Base-by-base conservation (phyloP, 2,888 invertebrate genomes). In the Drosophila anomalata region DNA sequence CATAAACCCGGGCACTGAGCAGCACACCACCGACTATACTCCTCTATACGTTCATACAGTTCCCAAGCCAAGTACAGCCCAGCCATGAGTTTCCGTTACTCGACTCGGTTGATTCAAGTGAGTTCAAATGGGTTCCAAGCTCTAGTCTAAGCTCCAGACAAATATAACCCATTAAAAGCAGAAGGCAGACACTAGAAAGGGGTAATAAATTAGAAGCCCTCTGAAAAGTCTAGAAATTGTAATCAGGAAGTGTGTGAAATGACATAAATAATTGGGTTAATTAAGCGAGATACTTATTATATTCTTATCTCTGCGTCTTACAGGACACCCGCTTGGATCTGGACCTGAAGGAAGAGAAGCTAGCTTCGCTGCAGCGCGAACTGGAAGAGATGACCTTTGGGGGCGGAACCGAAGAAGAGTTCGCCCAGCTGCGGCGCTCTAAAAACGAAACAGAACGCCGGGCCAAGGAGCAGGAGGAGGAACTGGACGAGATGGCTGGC, bases 401-500 rank as follows among this genome's bases (percentile, higher is more conserved):
- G 66, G 94, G 95, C 11, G 95, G 96, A 71, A 96, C 96, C 0
- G 97, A 97, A 60, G 97, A 97, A 90, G 97, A 97, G 92, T 94
- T 97, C 42, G 95, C 96, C 6, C 93, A 95, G 56, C 93, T 98
- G 80, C 94, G 97, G 73, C 95, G 97, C 81, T 94, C 94, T 20
- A 97, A 97, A 90, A 95, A 97, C 76, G 98, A 98, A 78, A 94
- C 97, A 70, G 98, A 98, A 91, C 93, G 96, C 44, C 95, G 97
- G 74, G 93, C 95, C 31, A 94, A 97, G 72, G 96, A 97, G 89
- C 96, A 96, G 92, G 98, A 98, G 90, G 98, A 99, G 90, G 99
- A 99, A 91, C 93, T 99, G 54, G 99, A 99, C 89, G 99, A 99
- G 90, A 94, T 98, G 89, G 98, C 98, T 3, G 98, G 97, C 4